Evolutionary conservation across 2,888 invertebrate genomes (phyloP).

Genomic region (Sinopyrophorus schimmeli): DNA sequence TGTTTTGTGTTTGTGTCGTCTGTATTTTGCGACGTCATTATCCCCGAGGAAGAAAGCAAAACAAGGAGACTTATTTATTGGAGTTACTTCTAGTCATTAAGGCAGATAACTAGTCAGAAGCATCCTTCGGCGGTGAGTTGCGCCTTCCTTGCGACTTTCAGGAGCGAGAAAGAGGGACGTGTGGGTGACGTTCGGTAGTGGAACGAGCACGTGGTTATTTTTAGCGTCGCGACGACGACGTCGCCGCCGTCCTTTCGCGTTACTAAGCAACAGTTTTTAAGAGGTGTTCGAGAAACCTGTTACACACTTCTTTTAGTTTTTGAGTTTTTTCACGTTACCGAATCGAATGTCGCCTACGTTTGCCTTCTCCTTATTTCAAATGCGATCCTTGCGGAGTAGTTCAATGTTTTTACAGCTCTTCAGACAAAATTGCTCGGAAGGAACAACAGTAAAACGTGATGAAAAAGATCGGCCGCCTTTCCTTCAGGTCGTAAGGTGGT

Average conservation of each 20-base stretch:
- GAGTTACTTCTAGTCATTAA: constrained; percentile 26
- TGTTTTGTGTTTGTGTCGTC: constrained; percentile 32
- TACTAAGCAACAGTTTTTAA: constrained; percentile 22
- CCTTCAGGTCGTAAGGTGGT: neutral
- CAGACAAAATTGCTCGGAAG: neutral
- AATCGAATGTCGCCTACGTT: constrained; percentile 4
- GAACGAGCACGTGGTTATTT: constrained; percentile 23
- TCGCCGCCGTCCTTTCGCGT: too few species aligned
- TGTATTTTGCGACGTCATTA: constrained; percentile 6
- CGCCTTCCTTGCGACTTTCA: constrained; percentile 4
- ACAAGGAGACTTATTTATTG: constrained; percentile 19
- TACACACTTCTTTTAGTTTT: constrained; percentile 17
- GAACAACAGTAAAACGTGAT: neutral
- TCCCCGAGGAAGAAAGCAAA: neutral
- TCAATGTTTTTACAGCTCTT: constrained; percentile 4
- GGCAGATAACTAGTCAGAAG: constrained; percentile 18
- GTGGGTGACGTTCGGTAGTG: constrained; percentile 3
- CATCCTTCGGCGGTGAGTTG: constrained; percentile 17
- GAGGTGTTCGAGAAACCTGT: constrained; percentile 20
- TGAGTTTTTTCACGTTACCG: constrained; percentile 8
- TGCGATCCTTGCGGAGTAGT: neutral
- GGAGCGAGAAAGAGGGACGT: too few species aligned
- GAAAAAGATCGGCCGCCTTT: neutral
- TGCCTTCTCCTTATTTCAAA: constrained; percentile 9
- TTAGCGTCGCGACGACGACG: constrained; percentile 25